Evolutionary conservation across 2,113 vertebrate species (phyloP), one percentile per base, ranked within the genome.

Genomic region (Brachyistius frenatus): DNA sequence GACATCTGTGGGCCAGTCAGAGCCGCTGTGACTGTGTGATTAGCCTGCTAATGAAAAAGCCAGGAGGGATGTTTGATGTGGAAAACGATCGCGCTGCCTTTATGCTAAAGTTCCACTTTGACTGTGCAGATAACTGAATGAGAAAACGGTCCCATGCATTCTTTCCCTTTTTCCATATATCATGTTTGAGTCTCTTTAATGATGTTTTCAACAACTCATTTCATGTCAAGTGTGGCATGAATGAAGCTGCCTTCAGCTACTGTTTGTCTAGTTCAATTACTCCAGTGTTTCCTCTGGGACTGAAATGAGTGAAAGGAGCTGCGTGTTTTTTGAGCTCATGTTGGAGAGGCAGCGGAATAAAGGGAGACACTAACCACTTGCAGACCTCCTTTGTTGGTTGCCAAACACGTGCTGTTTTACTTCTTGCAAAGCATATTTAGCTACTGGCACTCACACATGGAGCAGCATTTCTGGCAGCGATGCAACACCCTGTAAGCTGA

Each of bases 41-140:
- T 76, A 62, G 79, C 85, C 88, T 80, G 68, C 80, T 89, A 83
- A 90, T 86, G 81, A 87, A 81, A 83, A 86, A 50, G 65, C 66
- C 78, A 86, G 79, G 53, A 46, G 76, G 81, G 62, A 56, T 5
- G 50, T 86, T 79, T 85, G 69, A 80, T 76, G 65, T 83, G 39
- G 67, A 62, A 78, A 82, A 49, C 30, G 57, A 65, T 50, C 64
- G 0, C 47, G 3, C 67, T 0, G 46, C 70, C 46, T 86, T 36
- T 36, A 49, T 54, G 63, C 62, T 67, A 32, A 71, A 54, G 52
- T 52, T 62, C 44, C 63, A 73, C 56, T 79, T 60, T 66, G 31
- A 66, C 30, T n/a, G 35, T 47, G 46, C 36, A 49, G 55, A 30
- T 4, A n/a, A 13, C 37, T 47, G n/a, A n/a, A 39, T 57, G 73